Evolutionary conservation across 2,113 vertebrate genomes (phyloP).

Genomic region (Lepisosteus osseus): DNA sequence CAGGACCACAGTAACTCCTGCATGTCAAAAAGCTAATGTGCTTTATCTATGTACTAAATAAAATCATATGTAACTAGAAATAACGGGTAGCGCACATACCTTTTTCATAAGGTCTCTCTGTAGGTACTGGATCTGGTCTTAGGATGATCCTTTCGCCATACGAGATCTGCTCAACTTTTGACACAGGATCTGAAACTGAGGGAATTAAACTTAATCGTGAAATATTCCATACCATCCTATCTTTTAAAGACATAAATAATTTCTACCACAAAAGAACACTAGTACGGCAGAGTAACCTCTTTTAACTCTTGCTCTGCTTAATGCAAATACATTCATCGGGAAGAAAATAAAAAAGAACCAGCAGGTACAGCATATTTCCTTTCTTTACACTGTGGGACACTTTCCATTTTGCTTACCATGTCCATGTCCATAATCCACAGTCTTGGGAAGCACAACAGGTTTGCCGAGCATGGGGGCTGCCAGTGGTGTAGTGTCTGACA

Average conservation of each 20-base stretch:
- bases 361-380: neutral
- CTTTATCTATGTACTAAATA: too few species aligned
- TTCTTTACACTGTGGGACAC: neutral
- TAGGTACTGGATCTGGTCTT: slow-evolving; percentile 79
- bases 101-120: slow-evolving; percentile 85
- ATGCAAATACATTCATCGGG: too few species aligned
- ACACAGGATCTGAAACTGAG: slow-evolving; percentile 56
- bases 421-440: slow-evolving; percentile 87
- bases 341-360: neutral
- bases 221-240: neutral
- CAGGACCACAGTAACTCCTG: too few species aligned
- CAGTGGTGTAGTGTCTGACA: slow-evolving; percentile 38
- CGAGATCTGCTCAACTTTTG: slow-evolving; percentile 88
- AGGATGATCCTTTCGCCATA: slow-evolving; percentile 94
- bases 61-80: neutral
- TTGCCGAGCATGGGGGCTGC: slow-evolving; percentile 59
- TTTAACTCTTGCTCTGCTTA: slow-evolving; percentile 7
- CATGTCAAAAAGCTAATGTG: too few species aligned
- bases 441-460: slow-evolving; percentile 80
- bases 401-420: slow-evolving; percentile 70
- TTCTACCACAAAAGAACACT: slow-evolving; percentile 14
- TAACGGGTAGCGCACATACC: slow-evolving; percentile 55
- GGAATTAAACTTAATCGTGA: neutral
- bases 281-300: neutral
- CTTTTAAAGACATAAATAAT: neutral